Conservation (phyloP, 1,140 invertebrate genomes). For the Bilobella aurantiaca region DNA sequence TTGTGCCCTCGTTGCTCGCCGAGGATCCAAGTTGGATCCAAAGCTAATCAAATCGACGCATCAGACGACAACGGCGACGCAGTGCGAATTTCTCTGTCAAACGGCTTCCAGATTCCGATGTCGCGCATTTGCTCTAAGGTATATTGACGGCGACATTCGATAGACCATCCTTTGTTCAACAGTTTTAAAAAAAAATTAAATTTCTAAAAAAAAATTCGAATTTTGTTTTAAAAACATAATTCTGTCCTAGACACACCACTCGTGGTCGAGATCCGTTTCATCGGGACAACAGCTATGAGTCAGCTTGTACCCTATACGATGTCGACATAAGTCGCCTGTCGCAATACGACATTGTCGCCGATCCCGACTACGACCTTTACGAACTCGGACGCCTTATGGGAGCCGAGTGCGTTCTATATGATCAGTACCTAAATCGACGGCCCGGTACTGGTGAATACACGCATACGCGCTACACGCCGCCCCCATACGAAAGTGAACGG, state of each 20-base stretch:
- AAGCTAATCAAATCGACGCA: constrained; percentile 29
- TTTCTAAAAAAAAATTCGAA: not conserved
- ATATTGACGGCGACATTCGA: constrained; percentile 3
- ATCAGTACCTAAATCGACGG: constrained; percentile 24
- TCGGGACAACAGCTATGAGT: constrained; percentile 7
- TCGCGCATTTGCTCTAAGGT: constrained; percentile 29
- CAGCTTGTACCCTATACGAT: constrained; percentile 26
- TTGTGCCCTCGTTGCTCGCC: constrained; percentile 18
- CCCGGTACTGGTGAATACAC: not conserved
- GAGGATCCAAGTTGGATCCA: constrained; percentile 18
- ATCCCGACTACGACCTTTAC: constrained; percentile 31
- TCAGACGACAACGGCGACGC: constrained; percentile 18
- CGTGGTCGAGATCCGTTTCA: constrained; percentile 27
- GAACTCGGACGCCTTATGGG: constrained; percentile 33
- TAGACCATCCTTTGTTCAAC: not conserved
- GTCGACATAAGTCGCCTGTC: constrained; percentile 26
- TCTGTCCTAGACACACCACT: constrained; percentile 22
- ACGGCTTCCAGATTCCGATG: constrained; percentile 30
- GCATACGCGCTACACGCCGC: not conserved
- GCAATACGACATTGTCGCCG: constrained; percentile 19
- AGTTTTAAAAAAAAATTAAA: not conserved
- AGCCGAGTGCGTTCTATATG: constrained; percentile 28
- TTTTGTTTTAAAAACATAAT: constrained; percentile 2
- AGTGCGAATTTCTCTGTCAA: constrained; percentile 32
- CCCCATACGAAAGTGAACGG: not conserved